Evolutionary conservation across 2,113 vertebrate species (phyloP).

Genomic region (Oryzias curvinotus): DNA sequence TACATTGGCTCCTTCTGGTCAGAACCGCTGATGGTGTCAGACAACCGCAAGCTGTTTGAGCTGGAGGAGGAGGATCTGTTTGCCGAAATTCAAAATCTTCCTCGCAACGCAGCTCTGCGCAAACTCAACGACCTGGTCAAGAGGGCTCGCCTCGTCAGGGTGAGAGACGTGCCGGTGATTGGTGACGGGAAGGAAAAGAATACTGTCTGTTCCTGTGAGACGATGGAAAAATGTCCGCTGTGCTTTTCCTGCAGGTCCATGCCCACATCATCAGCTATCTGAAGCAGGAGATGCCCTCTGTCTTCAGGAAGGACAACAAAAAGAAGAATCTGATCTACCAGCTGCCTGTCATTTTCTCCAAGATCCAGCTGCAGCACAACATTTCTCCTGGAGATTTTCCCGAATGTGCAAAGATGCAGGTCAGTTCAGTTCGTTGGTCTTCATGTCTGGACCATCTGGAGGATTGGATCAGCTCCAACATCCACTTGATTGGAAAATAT

Average conservation of each 20-base stretch:
- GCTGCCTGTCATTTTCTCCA: slow-evolving; percentile 87
- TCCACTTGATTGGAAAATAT: not conserved
- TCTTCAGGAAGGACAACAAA: slow-evolving; percentile 91
- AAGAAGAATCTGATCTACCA: slow-evolving; percentile 91
- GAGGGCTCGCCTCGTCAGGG: slow-evolving; percentile 87
- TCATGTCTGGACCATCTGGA: not conserved
- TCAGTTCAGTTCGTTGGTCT: slow-evolving; percentile 40
- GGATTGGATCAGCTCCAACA: too few relatives aligned
- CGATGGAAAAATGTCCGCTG: not conserved
- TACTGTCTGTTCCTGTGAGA: not conserved
- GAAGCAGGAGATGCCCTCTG: slow-evolving; percentile 91
- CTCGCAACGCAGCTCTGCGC: slow-evolving; percentile 86
- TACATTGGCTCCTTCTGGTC: slow-evolving; percentile 96
- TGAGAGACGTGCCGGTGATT: slow-evolving; percentile 54
- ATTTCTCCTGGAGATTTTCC: slow-evolving; percentile 92
- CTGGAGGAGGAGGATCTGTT: slow-evolving; percentile 93
- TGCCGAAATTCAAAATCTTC: slow-evolving; percentile 89
- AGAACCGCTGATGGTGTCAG: slow-evolving; percentile 84
- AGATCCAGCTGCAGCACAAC: slow-evolving; percentile 90
- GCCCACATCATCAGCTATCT: slow-evolving; percentile 91
- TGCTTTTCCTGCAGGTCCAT: slow-evolving; percentile 79
- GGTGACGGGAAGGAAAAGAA: not conserved
- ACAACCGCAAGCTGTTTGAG: slow-evolving; percentile 89
- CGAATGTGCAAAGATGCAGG: slow-evolving; percentile 92
- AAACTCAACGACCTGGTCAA: slow-evolving; percentile 94